Conservation (phyloP, 2,888 invertebrate genomes). For the Pecten maximus region DNA sequence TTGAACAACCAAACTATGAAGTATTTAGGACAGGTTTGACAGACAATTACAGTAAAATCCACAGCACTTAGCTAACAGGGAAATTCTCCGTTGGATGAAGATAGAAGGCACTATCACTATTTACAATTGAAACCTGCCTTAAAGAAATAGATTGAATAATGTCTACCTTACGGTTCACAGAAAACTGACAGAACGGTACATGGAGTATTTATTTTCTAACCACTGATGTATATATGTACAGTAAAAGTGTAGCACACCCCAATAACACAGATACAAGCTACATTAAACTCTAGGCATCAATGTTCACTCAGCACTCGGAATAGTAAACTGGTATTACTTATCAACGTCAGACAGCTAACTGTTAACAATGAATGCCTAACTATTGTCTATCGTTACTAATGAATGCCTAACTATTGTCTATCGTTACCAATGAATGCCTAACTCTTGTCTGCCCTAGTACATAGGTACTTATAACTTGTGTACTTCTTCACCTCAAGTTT, state of each 20-base stretch:
- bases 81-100: no score
- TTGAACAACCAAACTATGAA: no score
- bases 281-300: background rate
- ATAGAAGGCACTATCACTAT: no score
- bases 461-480: background rate
- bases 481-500: no score
- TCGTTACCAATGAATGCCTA: background rate
- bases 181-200: background rate
- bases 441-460: background rate
- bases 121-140: no score
- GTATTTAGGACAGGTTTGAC: no score
- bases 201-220: no score
- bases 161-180: background rate
- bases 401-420: background rate
- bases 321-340: slow-evolving; percentile 11
- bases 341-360: background rate
- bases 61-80: no score
- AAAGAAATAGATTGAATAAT: no score
- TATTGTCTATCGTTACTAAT: background rate
- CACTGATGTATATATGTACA: background rate
- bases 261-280: background rate
- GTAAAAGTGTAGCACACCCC: background rate
- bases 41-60: no score
- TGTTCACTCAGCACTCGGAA: background rate
- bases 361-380: background rate